phyloP scores from a whole-genome alignment of 2,888 invertebrate genomes.

The Carpatolechia fugitivella region DNA sequence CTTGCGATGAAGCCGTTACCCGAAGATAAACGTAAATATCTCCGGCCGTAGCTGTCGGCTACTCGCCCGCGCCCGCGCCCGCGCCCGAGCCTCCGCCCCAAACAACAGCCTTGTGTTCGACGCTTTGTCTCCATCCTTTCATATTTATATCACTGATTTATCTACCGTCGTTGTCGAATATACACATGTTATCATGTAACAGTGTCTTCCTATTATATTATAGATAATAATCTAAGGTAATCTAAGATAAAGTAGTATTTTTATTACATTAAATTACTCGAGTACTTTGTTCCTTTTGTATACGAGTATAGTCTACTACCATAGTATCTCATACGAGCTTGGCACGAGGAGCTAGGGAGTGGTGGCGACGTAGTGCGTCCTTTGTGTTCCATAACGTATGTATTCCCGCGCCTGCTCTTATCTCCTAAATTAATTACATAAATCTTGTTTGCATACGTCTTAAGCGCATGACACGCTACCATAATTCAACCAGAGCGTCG shows the following conservation, averaged over 20 bases:
- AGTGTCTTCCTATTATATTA: too few species aligned
- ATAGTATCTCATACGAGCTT: conserved; percentile 33
- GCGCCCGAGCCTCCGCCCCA: conserved; percentile 33
- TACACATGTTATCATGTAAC: too few species aligned
- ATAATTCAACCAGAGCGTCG: conserved; percentile 69
- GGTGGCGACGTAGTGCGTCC: conserved; percentile 43
- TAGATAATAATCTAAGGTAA: too few species aligned
- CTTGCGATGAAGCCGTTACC: conserved; percentile 79
- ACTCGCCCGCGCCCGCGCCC: conserved; percentile 30
- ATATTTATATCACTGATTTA: conserved; percentile 41
- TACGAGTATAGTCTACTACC: conserved; percentile 5
- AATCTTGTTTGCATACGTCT: conserved; percentile 78
- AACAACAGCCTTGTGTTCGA: conserved; percentile 27
- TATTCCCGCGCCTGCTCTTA: conserved; percentile 68
- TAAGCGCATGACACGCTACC: conserved; percentile 74
- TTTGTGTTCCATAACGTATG: conserved; percentile 64
- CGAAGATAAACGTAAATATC: conserved; percentile 79
- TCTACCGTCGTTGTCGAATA: conserved; percentile 28
- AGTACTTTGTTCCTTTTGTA: conserved; percentile 2
- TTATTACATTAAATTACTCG: not conserved
- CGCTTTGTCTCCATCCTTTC: conserved; percentile 40
- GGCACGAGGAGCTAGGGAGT: conserved; percentile 27
- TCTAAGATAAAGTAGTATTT: too few species aligned
- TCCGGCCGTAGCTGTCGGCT: conserved; percentile 63
- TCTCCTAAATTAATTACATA: conserved; percentile 79